Evolutionary conservation across 2,888 invertebrate species (phyloP).

Genomic region (Melanostoma scalare): DNA sequence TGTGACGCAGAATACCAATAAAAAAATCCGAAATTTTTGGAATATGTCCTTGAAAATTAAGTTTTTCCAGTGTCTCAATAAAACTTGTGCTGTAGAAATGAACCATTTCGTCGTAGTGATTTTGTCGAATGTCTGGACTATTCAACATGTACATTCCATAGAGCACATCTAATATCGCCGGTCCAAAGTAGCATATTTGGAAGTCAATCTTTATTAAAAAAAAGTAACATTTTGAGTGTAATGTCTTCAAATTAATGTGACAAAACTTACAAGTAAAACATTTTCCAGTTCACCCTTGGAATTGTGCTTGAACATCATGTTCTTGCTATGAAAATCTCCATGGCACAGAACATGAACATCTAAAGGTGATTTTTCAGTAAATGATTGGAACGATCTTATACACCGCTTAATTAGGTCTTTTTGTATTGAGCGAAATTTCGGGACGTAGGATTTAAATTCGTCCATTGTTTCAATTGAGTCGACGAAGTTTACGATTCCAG

Average conservation of each 20-base stretch:
- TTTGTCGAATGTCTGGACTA: slow-evolving; percentile 70
- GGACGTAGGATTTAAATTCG: neutral
- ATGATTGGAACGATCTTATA: too few species aligned
- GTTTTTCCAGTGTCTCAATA: slow-evolving; percentile 69
- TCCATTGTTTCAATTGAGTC: neutral
- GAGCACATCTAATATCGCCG: slow-evolving; percentile 74
- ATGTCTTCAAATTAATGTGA: neutral
- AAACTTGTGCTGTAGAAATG: slow-evolving; percentile 75
- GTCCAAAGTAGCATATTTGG: slow-evolving; percentile 75
- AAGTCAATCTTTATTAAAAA: slow-evolving; percentile 74
- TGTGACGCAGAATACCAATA: slow-evolving; percentile 62
- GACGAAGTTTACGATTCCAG: neutral
- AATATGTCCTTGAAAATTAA: slow-evolving; percentile 73
- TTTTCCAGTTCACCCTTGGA: slow-evolving; percentile 8
- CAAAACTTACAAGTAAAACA: slow-evolving; percentile 28
- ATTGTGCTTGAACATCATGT: slow-evolving; percentile 32
- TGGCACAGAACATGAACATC: slow-evolving; percentile 75
- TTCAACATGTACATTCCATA: slow-evolving; percentile 75
- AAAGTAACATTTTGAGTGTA: neutral
- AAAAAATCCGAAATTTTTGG: slow-evolving; percentile 74
- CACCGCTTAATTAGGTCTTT: neutral
- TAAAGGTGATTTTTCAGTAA: neutral
- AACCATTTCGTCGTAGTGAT: slow-evolving; percentile 74
- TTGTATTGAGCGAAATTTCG: neutral
- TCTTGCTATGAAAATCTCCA: slow-evolving; percentile 78